These are phyloP conservation scores for Coelopa frigida DNA, from an alignment of 1,140 invertebrate species.

Conservation along the genomic window DNA sequence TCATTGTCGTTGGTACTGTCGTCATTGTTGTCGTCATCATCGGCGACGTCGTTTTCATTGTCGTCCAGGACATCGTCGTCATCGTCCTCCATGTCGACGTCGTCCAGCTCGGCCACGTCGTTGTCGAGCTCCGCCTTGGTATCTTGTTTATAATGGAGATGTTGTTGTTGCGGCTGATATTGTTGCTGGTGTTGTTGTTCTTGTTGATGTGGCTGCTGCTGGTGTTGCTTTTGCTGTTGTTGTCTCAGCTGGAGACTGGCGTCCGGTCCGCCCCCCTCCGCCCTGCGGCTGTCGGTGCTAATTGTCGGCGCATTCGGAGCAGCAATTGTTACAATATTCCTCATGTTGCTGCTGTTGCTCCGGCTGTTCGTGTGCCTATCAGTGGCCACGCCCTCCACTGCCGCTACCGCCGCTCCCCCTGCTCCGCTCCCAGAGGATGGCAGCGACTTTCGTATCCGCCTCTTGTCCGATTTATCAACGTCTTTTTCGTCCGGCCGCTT, in stretches of 20 bases:
- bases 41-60: neutral
- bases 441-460: too few species aligned
- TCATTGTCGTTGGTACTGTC: neutral
- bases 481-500: too few species aligned
- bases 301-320: conserved; percentile 12
- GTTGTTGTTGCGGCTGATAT: conserved; percentile 14
- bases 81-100: conserved; percentile 9
- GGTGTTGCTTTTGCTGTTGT: conserved; percentile 8
- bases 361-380: too few species aligned
- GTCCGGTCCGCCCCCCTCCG: too few species aligned
- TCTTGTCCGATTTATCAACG: too few species aligned
- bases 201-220: conserved; percentile 22
- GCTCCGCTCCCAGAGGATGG: too few species aligned
- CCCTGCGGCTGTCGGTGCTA: too few species aligned
- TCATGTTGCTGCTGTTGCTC: too few species aligned
- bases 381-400: too few species aligned
- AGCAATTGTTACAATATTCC: too few species aligned
- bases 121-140: neutral
- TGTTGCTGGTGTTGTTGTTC: conserved; percentile 21
- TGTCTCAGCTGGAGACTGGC: conserved; percentile 6
- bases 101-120: neutral
- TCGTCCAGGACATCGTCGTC: conserved; percentile 12
- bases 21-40: neutral
- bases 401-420: too few species aligned
- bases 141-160: conserved; percentile 7